Evolutionary conservation across 2,797 vertebrate species (phyloP).

Genomic region (Melanotaenia boesemani): DNA sequence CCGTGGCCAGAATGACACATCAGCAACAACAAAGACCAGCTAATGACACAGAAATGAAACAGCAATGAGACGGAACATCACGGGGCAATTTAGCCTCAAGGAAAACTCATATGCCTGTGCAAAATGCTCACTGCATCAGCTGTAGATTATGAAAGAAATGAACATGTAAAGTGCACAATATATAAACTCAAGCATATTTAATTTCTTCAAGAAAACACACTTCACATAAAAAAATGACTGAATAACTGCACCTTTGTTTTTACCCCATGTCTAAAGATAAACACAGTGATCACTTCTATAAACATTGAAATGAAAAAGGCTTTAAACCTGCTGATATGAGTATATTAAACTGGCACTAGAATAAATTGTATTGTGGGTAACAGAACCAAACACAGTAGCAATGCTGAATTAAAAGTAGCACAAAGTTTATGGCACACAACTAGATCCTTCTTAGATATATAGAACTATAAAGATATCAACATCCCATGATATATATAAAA

Average conservation of each 20-base stretch:
- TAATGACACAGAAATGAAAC: constrained; percentile 65
- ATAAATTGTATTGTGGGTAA: constrained; percentile 28
- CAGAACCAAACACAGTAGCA: neutral
- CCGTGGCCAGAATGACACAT: constrained; percentile 42
- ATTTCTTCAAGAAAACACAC: constrained; percentile 16
- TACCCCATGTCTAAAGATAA: constrained; percentile 30
- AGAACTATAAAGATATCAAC: neutral
- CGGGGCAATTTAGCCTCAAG: constrained; percentile 36
- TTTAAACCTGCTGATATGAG: constrained; percentile 25
- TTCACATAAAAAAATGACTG: constrained; percentile 1
- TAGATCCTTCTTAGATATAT: neutral
- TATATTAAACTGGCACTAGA: constrained; percentile 8
- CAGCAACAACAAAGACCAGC: constrained; percentile 40
- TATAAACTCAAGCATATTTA: constrained; percentile 13
- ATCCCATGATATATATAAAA: neutral
- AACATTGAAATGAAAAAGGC: constrained; percentile 20
- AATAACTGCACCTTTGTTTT: neutral
- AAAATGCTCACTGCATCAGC: constrained; percentile 24
- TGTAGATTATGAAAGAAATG: constrained; percentile 28
- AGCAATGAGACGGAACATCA: constrained; percentile 58
- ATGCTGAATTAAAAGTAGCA: constrained; percentile 39
- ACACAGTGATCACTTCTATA: constrained; percentile 19
- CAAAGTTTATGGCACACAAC: neutral
- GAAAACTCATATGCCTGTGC: constrained; percentile 19
- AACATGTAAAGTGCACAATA: constrained; percentile 8